Conservation (phyloP, 1,140 invertebrate genomes). For the Drosophila neocordata region DNA sequence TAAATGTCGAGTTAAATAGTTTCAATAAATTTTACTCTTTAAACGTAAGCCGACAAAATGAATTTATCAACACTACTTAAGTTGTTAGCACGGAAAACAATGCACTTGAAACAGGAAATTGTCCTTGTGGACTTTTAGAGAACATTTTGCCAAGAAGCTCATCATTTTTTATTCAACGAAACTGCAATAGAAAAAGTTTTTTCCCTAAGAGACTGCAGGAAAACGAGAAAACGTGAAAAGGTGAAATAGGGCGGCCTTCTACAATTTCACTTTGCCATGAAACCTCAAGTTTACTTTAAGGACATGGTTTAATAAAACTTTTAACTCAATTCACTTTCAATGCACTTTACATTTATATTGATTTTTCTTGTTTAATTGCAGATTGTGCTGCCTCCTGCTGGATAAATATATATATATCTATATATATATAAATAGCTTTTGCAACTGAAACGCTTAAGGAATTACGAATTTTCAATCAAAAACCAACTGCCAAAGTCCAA, state of each 20-base stretch:
- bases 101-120: conserved; percentile 39
- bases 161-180: conserved; percentile 57
- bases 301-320: conserved; percentile 2
- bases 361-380: conserved; percentile 17
- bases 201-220: neutral
- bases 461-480: conserved; percentile 12
- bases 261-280: conserved; percentile 14
- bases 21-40: conserved; percentile 10
- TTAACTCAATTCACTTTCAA: conserved; percentile 15
- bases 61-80: conserved; percentile 42
- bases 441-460: conserved; percentile 22
- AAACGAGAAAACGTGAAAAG: neutral
- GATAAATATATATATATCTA: neutral
- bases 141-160: conserved; percentile 44
- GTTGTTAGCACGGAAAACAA: conserved; percentile 34
- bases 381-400: neutral
- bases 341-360: conserved; percentile 28
- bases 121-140: conserved; percentile 52
- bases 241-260: neutral
- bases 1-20: neutral
- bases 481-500: conserved; percentile 31
- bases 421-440: neutral
- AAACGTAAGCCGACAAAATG: conserved; percentile 27
- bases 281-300: neutral
- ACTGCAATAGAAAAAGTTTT: conserved; percentile 38